Base-by-base conservation (phyloP, 2,797 vertebrate genomes). In the Pantherophis vulpinus region DNA sequence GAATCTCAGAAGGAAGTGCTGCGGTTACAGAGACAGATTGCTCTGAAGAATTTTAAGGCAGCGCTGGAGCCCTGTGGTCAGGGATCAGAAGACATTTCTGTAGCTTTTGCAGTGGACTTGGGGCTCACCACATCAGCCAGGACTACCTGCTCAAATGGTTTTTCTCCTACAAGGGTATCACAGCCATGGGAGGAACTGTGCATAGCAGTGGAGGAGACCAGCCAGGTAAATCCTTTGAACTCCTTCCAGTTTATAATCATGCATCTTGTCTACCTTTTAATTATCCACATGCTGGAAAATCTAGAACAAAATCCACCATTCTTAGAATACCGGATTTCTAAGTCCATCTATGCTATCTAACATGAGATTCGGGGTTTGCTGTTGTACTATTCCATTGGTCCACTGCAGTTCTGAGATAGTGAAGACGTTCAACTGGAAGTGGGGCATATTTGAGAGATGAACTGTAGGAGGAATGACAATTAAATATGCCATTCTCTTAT, bases 1-100 rank as follows among this genome's bases (percentile, higher is more conserved):
- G 99, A 99, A 96, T 99, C 99, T 93, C 99, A 99, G 97, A 98
- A 97, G 94, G 99, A 99, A 97, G 99, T 99, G 79, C 91, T 99
- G 93, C 98, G 99, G 89, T 98, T 99, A 92, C 99, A 99, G 98
- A 98, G 99, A 90, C 99, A 99, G 97, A 98, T 99, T 0, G 99
- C 99, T 0, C 97, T 99, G 97, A 98, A 98, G 94, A 97, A 97
- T 89, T 97, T 97, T 96, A 97, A 96, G 96, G 98, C 96, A 55
- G 94, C 96, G 11, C 66, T 95, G 3, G 95, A 54, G 5, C 90
- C 95, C 86, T 89, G 93, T 47, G 90, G 92, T 59, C 54, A 1
- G 70, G 90, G 90, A 4, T 70, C 95, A 1, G 93, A 66, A 2
- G 10, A 79, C 2, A 0, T 93, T 10, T 0, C 70, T 32, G 70